Evolutionary conservation across 37 sponge, comb jelly and placozoan species (phyloP).

Genomic region (Corticium candelabrum): DNA sequence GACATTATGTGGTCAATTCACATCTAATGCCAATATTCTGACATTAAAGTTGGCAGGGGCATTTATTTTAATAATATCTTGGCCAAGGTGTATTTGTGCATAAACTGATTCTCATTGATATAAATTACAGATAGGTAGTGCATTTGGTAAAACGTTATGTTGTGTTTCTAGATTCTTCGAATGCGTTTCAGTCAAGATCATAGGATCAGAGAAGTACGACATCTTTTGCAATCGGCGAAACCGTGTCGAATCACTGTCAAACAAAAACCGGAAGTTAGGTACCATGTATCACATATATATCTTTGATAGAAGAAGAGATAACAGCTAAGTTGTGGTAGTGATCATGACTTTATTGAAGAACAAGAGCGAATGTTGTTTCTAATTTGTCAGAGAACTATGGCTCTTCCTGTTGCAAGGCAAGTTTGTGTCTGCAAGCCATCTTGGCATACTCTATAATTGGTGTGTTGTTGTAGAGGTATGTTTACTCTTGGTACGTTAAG

Average conservation of each 20-base stretch:
- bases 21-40: too few relatives aligned
- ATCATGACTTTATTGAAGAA: slow-evolving; percentile 73
- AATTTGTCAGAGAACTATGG: slow-evolving; percentile 77
- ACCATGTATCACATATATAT: neutral
- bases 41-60: too few relatives aligned
- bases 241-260: slow-evolving; percentile 53
- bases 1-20: too few relatives aligned
- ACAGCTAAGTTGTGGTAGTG: slow-evolving; percentile 31
- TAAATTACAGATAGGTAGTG: too few relatives aligned
- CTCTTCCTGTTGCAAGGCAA: slow-evolving; percentile 83
- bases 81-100: too few relatives aligned
- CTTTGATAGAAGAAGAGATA: neutral
- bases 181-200: slow-evolving; percentile 53
- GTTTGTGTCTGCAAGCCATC: neutral
- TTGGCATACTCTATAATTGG: neutral
- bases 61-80: too few relatives aligned
- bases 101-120: too few relatives aligned
- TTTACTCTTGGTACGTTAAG: slow-evolving; percentile 46
- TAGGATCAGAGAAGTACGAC: slow-evolving; percentile 48
- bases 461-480: slow-evolving; percentile 75
- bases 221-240: slow-evolving; percentile 56
- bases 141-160: slow-evolving; percentile 52
- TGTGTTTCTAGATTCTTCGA: slow-evolving; percentile 22
- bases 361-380: slow-evolving; percentile 60
- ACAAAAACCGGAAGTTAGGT: slow-evolving; percentile 83